Percentiles rank a stretch among this genome's conserved stretches.
Evolutionary conservation across 2,113 vertebrate species (phyloP).

Genomic region (Sander lucioperca): DNA sequence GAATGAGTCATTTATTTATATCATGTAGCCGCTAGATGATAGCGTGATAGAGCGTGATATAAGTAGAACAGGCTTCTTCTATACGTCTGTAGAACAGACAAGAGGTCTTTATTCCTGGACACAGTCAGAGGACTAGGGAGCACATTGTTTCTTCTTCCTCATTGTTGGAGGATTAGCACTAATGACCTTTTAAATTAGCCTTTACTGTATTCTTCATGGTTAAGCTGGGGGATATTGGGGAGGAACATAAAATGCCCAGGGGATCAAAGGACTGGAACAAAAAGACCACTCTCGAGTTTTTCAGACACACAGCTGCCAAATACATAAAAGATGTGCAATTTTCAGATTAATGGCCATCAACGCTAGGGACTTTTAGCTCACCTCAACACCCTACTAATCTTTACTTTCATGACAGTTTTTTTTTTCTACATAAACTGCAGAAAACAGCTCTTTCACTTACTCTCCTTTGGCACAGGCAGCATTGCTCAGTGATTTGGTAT

Average conservation of each 20-base stretch:
- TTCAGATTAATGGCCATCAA: slow-evolving; percentile 85
- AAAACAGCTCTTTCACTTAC: slow-evolving; percentile 51
- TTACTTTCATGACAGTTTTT: slow-evolving; percentile 70
- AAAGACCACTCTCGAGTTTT: slow-evolving; percentile 80
- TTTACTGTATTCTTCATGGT: slow-evolving; percentile 77
- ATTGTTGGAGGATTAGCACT: slow-evolving; percentile 82
- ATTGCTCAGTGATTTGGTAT: slow-evolving; percentile 57
- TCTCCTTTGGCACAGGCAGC: slow-evolving; percentile 43
- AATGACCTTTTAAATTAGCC: slow-evolving; percentile 84
- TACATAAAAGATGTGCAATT: slow-evolving; percentile 81
- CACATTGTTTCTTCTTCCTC: slow-evolving; percentile 74
- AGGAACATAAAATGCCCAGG: slow-evolving; percentile 67
- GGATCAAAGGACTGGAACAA: slow-evolving; percentile 84
- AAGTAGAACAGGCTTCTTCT: slow-evolving; percentile 28
- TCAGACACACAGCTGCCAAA: slow-evolving; percentile 78
- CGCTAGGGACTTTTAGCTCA: slow-evolving; percentile 70
- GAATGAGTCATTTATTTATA: slow-evolving; percentile 51
- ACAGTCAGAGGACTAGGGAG: slow-evolving; percentile 53
- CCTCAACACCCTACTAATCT: slow-evolving; percentile 75
- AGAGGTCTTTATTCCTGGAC: slow-evolving; percentile 68
- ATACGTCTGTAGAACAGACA: slow-evolving; percentile 59
- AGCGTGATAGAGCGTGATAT: slow-evolving; percentile 10
- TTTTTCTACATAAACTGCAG: slow-evolving; percentile 35
- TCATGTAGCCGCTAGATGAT: slow-evolving; percentile 11
- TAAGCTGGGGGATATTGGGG: slow-evolving; percentile 73